A percentile compares a stretch with the other conserved stretches of the same genome.
Conservation (phyloP, 2,797 vertebrate genomes). For the Tapirus indicus region DNA sequence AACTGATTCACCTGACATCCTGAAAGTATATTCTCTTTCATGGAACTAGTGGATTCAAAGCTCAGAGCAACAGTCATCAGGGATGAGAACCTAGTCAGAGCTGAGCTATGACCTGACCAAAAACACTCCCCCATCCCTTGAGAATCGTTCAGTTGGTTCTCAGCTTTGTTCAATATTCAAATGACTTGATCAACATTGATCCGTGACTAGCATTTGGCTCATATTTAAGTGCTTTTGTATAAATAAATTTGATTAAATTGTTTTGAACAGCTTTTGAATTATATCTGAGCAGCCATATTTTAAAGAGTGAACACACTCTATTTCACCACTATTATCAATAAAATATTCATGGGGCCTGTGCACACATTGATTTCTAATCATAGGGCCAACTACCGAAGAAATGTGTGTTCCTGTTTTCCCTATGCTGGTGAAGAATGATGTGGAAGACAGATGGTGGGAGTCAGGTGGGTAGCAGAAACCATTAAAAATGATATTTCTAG, state of each 20-base stretch:
- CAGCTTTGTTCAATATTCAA: slow-evolving; percentile 60
- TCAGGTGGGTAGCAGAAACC: neutral
- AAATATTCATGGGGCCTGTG: slow-evolving; percentile 53
- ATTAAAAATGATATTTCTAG: neutral
- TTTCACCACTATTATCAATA: slow-evolving; percentile 58
- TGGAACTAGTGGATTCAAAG: neutral
- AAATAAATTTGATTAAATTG: slow-evolving; percentile 74
- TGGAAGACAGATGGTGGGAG: neutral
- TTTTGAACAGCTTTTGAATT: slow-evolving; percentile 71
- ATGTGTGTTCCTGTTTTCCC: neutral
- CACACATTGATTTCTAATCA: slow-evolving; percentile 55
- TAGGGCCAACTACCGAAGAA: neutral
- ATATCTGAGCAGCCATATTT: slow-evolving; percentile 66
- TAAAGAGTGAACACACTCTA: slow-evolving; percentile 39
- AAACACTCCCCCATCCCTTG: neutral
- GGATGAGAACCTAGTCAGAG: neutral
- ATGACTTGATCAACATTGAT: slow-evolving; percentile 58
- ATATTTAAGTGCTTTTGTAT: slow-evolving; percentile 39
- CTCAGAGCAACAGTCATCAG: neutral
- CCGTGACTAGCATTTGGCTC: slow-evolving; percentile 46
- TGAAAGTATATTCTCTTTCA: neutral
- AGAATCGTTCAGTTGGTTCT: slow-evolving; percentile 10
- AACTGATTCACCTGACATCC: neutral
- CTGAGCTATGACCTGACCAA: neutral
- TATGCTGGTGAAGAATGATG: neutral